Base-by-base conservation (phyloP, 2,888 invertebrate genomes). In the Tetranychus truncatus region DNA sequence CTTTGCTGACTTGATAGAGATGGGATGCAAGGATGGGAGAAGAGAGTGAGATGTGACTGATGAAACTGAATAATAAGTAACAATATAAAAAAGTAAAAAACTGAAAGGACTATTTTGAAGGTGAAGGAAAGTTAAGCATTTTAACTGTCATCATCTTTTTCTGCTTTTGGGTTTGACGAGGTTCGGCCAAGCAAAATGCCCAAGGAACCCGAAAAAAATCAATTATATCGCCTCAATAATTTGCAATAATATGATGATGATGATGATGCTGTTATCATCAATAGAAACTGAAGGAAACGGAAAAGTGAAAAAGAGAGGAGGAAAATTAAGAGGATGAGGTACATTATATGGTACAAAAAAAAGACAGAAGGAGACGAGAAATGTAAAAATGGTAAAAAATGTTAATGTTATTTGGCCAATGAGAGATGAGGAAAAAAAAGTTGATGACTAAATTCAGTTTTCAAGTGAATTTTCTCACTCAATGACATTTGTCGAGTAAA, bases 151-250 rank as follows among this genome's bases (percentile, higher is more conserved):
- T 55, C 55, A 15, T 5, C 15, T 55, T 55, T 55, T 55, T 9
- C 15, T 55, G 55, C 55, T 55, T 55, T 55, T 55, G 55, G 55
- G 55, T 55, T 55, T 55, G 55, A 55, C 55, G 55, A 55, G 55
- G 55, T 55, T 55, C 55, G 55, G 55, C 55, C 55, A 55, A 55
- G 55, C 55, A 55, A 55, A 55, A 55, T 55, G 55, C 55, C 55
- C 55, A 55, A 55, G 55, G 55, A 55, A 55, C 55, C 55, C 55
- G 55, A 55, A 55, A 55, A 34, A 55, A 55, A 55, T 55, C 55
- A 55, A 55, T 55, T 55, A 55, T 55, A 55, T 55, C 55, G 55
- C 55, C 55, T 55, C 55, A 55, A 55, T 7, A 55, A 55, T 55
- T 55, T 55, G 55, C 55, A 55, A 55, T 55, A 55, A 15, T n/a